Evolutionary conservation across 2,797 vertebrate genomes (phyloP), one percentile per base, ranked within the genome.

Genomic region (Eutrigla gurnardus): DNA sequence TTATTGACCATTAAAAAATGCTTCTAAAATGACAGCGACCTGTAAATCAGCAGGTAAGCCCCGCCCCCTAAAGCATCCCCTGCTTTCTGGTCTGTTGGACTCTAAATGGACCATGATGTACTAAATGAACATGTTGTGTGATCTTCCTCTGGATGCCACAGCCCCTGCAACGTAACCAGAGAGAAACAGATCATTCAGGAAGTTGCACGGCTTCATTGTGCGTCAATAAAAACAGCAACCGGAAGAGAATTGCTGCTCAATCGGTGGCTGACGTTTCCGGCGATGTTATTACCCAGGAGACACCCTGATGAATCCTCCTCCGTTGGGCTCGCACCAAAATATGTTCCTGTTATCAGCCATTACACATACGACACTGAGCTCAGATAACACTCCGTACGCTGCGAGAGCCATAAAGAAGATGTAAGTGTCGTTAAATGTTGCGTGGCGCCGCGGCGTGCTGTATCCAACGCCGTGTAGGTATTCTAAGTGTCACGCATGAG

Each of bases 401-500:
- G 63, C 50, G 60, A 84, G 4, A 72, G 82, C 64, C 76, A 79
- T 91, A 80, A 78, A 89, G 59, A 82, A 75, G 70, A 82, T 62
- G 15, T 81, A 85, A 47, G 55, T 72, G 73, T 64, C 80, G 73
- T 86, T 82, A 73, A 80, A 73, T 85, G 81, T 86, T 71, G 84
- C 62, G 47, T 73, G 61, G 67, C n/a, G 7, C 10, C 35, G 36
- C 1, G 18, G 63, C 68, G 59, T 60, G 67, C 65, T 70, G 65
- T 78, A 73, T 70, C 84, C 68, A 79, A 75, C 83, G 69, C 45
- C 77, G 77, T 10, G 37, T 15, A 33, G 71, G 73, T 72, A 81
- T 84, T 80, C 84, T 87, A 78, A 80, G 82, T 60, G 73, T 84
- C 81, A 75, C 77, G 65, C 82, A 73, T 65, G 71, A 84, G 59